phyloP scores from a whole-genome alignment of 2,797 vertebrate genomes.

The Psittacula derbiana region DNA sequence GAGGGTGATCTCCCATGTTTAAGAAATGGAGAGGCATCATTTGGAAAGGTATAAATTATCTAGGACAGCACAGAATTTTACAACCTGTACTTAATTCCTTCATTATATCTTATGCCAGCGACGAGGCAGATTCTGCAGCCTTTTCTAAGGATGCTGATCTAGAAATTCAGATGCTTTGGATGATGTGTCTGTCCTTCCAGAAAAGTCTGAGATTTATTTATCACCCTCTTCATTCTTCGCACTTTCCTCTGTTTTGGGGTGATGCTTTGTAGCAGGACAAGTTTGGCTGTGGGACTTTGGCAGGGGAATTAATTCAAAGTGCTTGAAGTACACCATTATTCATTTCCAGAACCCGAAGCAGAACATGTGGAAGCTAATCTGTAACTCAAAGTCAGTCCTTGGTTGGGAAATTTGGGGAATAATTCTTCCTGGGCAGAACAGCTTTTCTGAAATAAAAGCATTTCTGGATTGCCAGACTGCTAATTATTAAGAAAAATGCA shows the following conservation, averaged over 20 bases:
- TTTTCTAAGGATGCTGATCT: background rate
- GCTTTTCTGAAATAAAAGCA: background rate
- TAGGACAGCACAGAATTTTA: slow-evolving; percentile 43
- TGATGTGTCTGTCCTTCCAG: background rate
- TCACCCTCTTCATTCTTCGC: background rate
- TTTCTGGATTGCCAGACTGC: background rate
- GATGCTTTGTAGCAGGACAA: background rate
- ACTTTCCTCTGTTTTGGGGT: background rate
- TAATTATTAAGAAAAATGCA: background rate
- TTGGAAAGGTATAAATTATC: slow-evolving; percentile 59
- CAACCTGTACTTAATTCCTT: slow-evolving; percentile 45
- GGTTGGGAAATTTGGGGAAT: background rate
- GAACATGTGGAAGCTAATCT: background rate
- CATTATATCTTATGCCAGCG: slow-evolving; percentile 28
- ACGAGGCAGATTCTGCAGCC: background rate
- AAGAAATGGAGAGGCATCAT: slow-evolving; percentile 45
- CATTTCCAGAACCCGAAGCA: background rate
- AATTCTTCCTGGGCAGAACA: background rate
- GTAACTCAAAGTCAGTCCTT: background rate
- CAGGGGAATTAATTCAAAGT: background rate
- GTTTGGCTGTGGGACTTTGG: background rate
- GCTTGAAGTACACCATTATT: background rate
- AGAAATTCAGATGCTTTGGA: background rate
- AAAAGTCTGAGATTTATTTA: background rate
- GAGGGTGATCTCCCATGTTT: background rate